These are phyloP conservation scores for Limnephilus rhombicus DNA, from an alignment of 2,888 invertebrate genomes.

Conservation along the genomic window DNA sequence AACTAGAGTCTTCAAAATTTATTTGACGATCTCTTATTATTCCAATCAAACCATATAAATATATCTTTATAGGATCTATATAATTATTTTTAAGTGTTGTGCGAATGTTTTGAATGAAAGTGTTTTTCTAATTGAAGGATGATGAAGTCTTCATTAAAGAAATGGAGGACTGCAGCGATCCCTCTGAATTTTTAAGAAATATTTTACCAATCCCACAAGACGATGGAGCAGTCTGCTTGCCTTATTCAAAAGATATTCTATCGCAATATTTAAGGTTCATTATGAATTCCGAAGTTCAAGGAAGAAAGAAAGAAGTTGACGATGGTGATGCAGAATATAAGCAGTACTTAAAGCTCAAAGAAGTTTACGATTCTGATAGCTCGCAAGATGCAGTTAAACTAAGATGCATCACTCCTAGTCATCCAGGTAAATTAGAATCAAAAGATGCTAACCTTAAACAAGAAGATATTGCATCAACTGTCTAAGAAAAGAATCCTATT, in stretches of 20 bases:
- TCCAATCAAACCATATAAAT: not conserved
- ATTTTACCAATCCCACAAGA: slow-evolving; percentile 72
- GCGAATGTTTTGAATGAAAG: slow-evolving; percentile 60
- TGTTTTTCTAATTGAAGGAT: slow-evolving; percentile 73
- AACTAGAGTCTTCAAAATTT: too few species aligned
- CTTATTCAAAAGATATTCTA: slow-evolving; percentile 57
- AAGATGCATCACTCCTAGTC: not conserved
- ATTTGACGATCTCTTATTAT: too few species aligned
- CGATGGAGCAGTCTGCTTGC: slow-evolving; percentile 69
- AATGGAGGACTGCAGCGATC: slow-evolving; percentile 74
- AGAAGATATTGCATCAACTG: not conserved
- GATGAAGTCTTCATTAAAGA: slow-evolving; percentile 73
- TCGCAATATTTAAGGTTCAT: slow-evolving; percentile 57
- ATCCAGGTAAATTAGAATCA: slow-evolving; percentile 7
- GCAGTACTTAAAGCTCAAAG: slow-evolving; percentile 60
- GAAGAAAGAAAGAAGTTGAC: slow-evolving; percentile 7
- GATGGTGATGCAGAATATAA: slow-evolving; percentile 50
- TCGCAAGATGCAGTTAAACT: slow-evolving; percentile 18
- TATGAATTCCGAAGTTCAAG: slow-evolving; percentile 44
- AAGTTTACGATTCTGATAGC: slow-evolving; percentile 57
- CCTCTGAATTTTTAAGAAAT: slow-evolving; percentile 75
- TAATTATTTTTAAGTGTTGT: slow-evolving; percentile 60
- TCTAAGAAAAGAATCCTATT: not conserved
- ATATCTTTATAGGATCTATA: not conserved
- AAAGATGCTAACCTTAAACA: too few species aligned